Base-by-base conservation (phyloP, 2,797 vertebrate species). In the Coilia nasus region DNA sequence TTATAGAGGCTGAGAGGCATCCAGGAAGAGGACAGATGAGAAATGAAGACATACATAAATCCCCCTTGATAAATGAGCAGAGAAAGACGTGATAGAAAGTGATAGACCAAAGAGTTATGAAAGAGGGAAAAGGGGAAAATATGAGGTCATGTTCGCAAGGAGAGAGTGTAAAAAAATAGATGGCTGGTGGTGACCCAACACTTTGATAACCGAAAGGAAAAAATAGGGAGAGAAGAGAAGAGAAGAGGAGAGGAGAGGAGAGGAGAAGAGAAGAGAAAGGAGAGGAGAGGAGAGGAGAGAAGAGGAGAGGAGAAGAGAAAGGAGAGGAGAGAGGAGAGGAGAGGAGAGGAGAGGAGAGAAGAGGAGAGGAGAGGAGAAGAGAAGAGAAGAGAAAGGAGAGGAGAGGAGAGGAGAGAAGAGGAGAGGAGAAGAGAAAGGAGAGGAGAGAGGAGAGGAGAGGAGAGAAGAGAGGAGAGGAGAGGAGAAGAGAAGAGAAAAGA, bases 201-300 rank as follows among this genome's bases (percentile, higher is more conserved):
- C n/a, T n/a, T n/a, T n/a, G n/a, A n/a, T n/a, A n/a, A n/a, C n/a
- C n/a, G n/a, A n/a, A n/a, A n/a, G n/a, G n/a, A n/a, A n/a, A n/a
- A n/a, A n/a, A 41, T 41, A 41, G 5, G 35, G 54, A 21, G 62
- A 80, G 82, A 17, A 92, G 35, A 75, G 25, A 31, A 28, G 15
- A 17, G 19, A 57, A 46, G 21, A 35, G 15, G 25, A 6, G 11
- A 47, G 12, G 83, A 50, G 15, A 6, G 35, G 19, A 17, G 25
- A 31, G 17, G 25, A 44, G 5, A 41, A 50, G 19, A 2, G 0
- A 15, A 9, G 9, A 25, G 83, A 54, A 17, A 5, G 31, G n/a
- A 15, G 50, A 28, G 15, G 23, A 35, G 9, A 17, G 81, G 14
- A 3, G 9, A n/a, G 3, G 5, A n/a, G n/a, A 64, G 6, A 64